Conservation (phyloP, 2,797 vertebrate species). For the Pagetopsis macropterus region DNA sequence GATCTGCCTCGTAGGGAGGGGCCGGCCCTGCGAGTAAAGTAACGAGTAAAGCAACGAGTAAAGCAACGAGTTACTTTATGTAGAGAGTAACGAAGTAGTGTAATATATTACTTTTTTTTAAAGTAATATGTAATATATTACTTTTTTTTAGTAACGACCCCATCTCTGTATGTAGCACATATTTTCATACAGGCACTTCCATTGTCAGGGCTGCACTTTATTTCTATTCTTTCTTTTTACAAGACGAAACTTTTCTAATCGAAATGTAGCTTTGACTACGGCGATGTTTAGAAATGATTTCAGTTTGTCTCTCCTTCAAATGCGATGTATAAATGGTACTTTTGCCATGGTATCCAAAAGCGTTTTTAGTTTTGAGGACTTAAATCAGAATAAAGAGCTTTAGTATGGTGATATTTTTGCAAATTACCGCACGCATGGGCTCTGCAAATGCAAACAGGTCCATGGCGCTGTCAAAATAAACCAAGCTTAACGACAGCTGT, state of each 20-base stretch:
- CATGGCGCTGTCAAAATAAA: slow-evolving; percentile 52
- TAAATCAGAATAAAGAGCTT: slow-evolving; percentile 10
- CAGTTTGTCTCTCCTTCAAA: slow-evolving; percentile 1
- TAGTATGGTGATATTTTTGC: not conserved
- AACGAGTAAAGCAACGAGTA: too few species aligned
- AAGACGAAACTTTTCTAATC: not conserved
- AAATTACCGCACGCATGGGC: slow-evolving; percentile 3
- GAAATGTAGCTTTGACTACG: not conserved
- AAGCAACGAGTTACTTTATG: too few species aligned
- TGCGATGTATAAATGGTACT: not conserved
- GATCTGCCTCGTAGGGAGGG: too few species aligned
- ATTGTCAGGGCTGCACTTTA: not conserved
- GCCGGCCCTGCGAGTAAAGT: too few species aligned
- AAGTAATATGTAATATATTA: too few species aligned
- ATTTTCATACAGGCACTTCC: slow-evolving; percentile 9
- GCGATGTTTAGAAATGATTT: not conserved
- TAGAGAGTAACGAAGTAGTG: too few species aligned
- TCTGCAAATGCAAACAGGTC: slow-evolving; percentile 34
- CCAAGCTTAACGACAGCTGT: slow-evolving; percentile 63
- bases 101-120: too few species aligned
- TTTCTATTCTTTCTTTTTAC: not conserved
- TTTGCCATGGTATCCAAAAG: not conserved
- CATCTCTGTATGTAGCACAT: not conserved
- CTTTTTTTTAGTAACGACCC: too few species aligned
- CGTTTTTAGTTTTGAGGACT: not conserved